Evolutionary conservation across 2,113 vertebrate genomes (phyloP).

Genomic region (Tupaia tana): DNA sequence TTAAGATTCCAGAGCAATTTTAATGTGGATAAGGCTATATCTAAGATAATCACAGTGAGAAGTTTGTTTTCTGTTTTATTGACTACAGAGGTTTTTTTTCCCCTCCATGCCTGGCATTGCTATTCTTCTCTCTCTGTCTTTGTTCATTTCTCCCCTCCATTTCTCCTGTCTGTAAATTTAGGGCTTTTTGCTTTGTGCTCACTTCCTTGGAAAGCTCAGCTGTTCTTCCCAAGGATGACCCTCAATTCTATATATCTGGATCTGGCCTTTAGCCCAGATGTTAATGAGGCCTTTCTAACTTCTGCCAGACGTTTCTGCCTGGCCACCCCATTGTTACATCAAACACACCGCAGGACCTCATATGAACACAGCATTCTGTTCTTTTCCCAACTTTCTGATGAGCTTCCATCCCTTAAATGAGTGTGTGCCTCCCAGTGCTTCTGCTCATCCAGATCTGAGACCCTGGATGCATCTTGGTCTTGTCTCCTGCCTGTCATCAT

Average conservation of each 20-base stretch:
- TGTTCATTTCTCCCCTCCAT: not conserved
- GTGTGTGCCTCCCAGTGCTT: not conserved
- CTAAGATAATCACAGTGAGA: not conserved
- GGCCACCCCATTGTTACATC: not conserved
- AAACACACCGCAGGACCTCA: not conserved
- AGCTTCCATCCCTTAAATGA: not conserved
- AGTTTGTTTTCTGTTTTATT: not conserved
- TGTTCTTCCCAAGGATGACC: not conserved
- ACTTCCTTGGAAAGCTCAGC: not conserved
- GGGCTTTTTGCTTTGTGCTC: not conserved
- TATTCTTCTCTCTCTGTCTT: not conserved
- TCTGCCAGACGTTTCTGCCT: not conserved
- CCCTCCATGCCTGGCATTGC: not conserved
- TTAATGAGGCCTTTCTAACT: not conserved
- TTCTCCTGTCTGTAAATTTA: not conserved
- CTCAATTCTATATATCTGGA: not conserved
- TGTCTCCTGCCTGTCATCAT: not conserved
- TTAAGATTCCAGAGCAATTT: slow-evolving; percentile 3
- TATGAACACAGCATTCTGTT: not conserved
- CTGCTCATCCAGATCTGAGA: not conserved
- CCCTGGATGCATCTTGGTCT: not conserved
- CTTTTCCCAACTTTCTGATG: not conserved
- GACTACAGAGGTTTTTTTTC: not conserved
- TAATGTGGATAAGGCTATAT: not conserved
- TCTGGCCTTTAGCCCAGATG: not conserved